phyloP scores from a whole-genome alignment of 1,140 invertebrate genomes.

The Pogonomyrmex californicus region DNA sequence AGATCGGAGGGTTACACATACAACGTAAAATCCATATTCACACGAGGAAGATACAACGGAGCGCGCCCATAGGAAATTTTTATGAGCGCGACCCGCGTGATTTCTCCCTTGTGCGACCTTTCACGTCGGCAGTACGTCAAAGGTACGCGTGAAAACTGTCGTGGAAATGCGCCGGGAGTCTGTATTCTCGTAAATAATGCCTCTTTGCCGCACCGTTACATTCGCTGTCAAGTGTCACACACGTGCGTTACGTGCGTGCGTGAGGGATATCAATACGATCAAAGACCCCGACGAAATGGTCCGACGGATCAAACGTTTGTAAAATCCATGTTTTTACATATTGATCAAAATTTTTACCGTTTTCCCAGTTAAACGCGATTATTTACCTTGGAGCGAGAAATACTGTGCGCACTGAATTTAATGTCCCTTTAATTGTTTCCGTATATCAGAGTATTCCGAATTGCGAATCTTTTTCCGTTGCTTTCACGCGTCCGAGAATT shows the following conservation, averaged over 20 bases:
- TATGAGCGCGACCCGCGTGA: constrained; percentile 47
- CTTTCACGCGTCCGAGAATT: constrained; percentile 36
- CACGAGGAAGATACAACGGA: constrained; percentile 18
- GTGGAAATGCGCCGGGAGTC: constrained; percentile 35
- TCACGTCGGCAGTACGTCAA: constrained; percentile 67
- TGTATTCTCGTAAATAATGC: constrained; percentile 60
- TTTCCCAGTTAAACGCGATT: background rate
- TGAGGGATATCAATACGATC: constrained; percentile 13
- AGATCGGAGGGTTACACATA: background rate
- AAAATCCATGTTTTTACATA: background rate
- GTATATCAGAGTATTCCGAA: constrained; percentile 30
- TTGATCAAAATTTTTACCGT: constrained; percentile 15
- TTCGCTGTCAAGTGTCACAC: background rate
- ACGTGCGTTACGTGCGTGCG: constrained; percentile 2
- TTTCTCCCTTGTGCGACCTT: constrained; percentile 61
- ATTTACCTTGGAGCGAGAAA: background rate
- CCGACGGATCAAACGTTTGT: background rate
- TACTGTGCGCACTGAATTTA: background rate
- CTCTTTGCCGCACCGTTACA: background rate
- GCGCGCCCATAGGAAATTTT: constrained; percentile 62
- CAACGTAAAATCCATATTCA: constrained; percentile 61
- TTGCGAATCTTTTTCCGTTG: background rate
- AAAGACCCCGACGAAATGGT: background rate
- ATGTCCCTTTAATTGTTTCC: constrained; percentile 30
- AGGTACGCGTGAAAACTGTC: constrained; percentile 65